These are phyloP conservation scores for Chrysoperla carnea DNA, from an alignment of 1,140 invertebrate genomes.

Conservation along the genomic window DNA sequence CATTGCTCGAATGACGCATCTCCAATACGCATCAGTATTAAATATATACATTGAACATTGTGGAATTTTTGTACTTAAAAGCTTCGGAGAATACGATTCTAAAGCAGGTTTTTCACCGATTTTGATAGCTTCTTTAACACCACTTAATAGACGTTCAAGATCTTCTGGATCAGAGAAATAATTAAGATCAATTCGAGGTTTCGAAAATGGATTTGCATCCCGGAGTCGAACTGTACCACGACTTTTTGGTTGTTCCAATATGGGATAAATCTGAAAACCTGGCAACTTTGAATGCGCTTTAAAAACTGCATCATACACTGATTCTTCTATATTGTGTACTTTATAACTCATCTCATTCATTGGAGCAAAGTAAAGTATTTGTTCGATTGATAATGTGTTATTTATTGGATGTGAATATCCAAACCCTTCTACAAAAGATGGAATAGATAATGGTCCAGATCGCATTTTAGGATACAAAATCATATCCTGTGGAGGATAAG, in stretches of 20 bases:
- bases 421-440: background rate
- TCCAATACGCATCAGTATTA: slow-evolving; percentile 29
- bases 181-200: slow-evolving; percentile 21
- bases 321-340: too few relatives aligned
- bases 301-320: slow-evolving; percentile 44
- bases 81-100: slow-evolving; percentile 17
- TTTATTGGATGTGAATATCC: background rate
- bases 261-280: slow-evolving; percentile 62
- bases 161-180: slow-evolving; percentile 24
- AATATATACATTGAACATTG: slow-evolving; percentile 28
- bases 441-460: slow-evolving; percentile 1
- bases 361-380: background rate
- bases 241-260: slow-evolving; percentile 29
- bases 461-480: slow-evolving; percentile 9
- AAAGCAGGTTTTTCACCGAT: slow-evolving; percentile 16
- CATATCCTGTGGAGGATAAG: slow-evolving; percentile 24
- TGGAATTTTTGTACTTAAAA: slow-evolving; percentile 24
- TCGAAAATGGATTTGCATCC: slow-evolving; percentile 7
- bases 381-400: background rate
- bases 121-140: slow-evolving; percentile 19
- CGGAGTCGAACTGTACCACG: slow-evolving; percentile 23
- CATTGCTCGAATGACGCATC: slow-evolving; percentile 33
- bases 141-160: slow-evolving; percentile 15
- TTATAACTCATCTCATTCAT: background rate
- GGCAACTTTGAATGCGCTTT: slow-evolving; percentile 53